Conservation (phyloP, 2,797 vertebrate genomes). For the Acomys russatus region DNA sequence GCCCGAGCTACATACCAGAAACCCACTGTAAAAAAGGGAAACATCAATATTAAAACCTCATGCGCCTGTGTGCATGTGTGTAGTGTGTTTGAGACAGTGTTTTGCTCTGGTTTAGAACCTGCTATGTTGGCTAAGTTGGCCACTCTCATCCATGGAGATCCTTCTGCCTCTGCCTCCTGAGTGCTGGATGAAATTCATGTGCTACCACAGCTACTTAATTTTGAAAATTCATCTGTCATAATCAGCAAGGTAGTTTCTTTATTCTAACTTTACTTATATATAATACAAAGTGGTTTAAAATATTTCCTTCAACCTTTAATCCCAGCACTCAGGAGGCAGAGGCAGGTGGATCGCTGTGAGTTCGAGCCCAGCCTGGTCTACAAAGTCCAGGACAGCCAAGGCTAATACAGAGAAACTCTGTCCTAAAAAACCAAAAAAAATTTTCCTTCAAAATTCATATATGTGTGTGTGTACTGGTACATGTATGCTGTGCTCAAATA, state of each 20-base stretch:
- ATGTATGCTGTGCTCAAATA: neutral
- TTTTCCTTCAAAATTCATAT: neutral
- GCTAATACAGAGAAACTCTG: no score
- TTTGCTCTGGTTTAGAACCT: neutral
- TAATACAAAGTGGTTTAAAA: neutral
- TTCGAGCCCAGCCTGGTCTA: no score
- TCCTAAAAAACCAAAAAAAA: no score
- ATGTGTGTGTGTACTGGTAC: neutral
- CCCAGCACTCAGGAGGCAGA: no score
- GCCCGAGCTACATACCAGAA: neutral
- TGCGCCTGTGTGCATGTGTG: no score
- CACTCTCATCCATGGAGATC: neutral
- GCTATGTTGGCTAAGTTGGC: neutral
- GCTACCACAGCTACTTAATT: neutral
- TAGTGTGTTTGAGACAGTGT: neutral
- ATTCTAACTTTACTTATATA: constrained; percentile 29
- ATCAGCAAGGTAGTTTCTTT: constrained; percentile 26
- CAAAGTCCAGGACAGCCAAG: no score
- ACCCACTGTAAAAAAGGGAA: neutral
- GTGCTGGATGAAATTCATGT: neutral
- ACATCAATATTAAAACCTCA: neutral
- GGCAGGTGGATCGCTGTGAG: no score
- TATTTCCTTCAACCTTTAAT: neutral
- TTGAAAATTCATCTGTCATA: constrained; percentile 45
- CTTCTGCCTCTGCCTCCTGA: neutral